Conservation (phyloP, 2,797 vertebrate genomes). For the Smutsia temminckii region DNA sequence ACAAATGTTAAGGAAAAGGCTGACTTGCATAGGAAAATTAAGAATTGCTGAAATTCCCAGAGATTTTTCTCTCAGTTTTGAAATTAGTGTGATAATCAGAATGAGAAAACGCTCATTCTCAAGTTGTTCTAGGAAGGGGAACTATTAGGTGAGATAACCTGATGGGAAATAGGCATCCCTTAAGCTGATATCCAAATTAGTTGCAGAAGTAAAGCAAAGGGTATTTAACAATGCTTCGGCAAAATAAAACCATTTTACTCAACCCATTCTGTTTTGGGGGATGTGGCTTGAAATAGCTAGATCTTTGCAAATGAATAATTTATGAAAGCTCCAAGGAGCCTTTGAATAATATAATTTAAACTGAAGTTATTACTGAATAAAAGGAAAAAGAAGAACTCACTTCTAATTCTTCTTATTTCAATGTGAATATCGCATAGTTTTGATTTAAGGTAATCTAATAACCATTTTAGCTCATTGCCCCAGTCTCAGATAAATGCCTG, state of each 20-base stretch:
- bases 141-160: neutral
- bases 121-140: neutral
- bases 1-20: neutral
- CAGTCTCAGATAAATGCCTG: neutral
- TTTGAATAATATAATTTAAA: slow-evolving; percentile 64
- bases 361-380: slow-evolving; percentile 55
- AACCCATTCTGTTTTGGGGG: slow-evolving; percentile 57
- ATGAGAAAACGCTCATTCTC: neutral
- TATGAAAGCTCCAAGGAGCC: slow-evolving; percentile 60
- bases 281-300: slow-evolving; percentile 68
- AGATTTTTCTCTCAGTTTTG: neutral
- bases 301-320: slow-evolving; percentile 72
- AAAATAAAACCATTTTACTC: slow-evolving; percentile 53
- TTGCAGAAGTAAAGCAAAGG: slow-evolving; percentile 6
- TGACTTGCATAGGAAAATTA: neutral
- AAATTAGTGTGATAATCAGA: neutral
- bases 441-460: slow-evolving; percentile 48
- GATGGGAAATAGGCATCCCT: neutral
- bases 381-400: slow-evolving; percentile 31
- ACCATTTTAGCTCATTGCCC: slow-evolving; percentile 5
- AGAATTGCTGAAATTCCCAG: neutral
- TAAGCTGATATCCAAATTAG: slow-evolving; percentile 11
- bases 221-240: slow-evolving; percentile 52
- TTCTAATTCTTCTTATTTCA: slow-evolving; percentile 64
- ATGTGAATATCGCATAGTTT: slow-evolving; percentile 56